These are phyloP conservation scores for Lerema accius DNA, from an alignment of 1,140 invertebrate genomes.

Conservation along the genomic window DNA sequence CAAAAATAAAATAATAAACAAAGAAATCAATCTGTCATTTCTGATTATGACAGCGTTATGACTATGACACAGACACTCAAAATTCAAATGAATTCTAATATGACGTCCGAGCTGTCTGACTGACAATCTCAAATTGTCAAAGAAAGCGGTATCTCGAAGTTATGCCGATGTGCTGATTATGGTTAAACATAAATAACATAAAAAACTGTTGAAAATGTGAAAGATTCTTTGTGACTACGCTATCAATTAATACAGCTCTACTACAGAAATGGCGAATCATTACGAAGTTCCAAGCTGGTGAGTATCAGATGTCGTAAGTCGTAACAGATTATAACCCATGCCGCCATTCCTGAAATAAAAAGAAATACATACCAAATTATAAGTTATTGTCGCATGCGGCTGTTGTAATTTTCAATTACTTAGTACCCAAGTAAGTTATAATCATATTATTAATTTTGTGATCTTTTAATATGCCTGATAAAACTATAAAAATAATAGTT, in stretches of 20 bases:
- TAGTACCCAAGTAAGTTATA: too few relatives aligned
- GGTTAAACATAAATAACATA: slow-evolving; percentile 10
- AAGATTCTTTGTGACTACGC: background rate
- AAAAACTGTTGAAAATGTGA: slow-evolving; percentile 7
- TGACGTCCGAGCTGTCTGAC: too few relatives aligned
- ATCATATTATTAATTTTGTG: too few relatives aligned
- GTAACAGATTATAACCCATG: slow-evolving; percentile 20
- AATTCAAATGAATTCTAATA: too few relatives aligned
- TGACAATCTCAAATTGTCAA: slow-evolving; percentile 1
- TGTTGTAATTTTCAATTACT: background rate
- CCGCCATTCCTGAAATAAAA: slow-evolving; percentile 37
- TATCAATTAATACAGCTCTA: slow-evolving; percentile 1
- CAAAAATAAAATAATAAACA: too few relatives aligned
- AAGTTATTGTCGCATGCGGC: background rate
- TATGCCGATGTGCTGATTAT: background rate
- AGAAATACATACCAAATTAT: too few relatives aligned
- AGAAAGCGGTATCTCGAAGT: background rate
- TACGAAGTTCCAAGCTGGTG: slow-evolving; percentile 94
- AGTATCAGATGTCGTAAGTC: slow-evolving; percentile 46
- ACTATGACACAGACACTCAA: too few relatives aligned
- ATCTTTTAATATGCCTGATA: too few relatives aligned
- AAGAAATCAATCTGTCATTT: too few relatives aligned
- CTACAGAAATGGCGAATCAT: slow-evolving; percentile 88
- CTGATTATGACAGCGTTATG: too few relatives aligned
- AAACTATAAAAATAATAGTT: too few relatives aligned